Percentiles rank a stretch among this genome's conserved stretches.
phyloP scores from a whole-genome alignment of 53 echinoderm and acorn worm genomes.

The Antedon mediterranea region DNA sequence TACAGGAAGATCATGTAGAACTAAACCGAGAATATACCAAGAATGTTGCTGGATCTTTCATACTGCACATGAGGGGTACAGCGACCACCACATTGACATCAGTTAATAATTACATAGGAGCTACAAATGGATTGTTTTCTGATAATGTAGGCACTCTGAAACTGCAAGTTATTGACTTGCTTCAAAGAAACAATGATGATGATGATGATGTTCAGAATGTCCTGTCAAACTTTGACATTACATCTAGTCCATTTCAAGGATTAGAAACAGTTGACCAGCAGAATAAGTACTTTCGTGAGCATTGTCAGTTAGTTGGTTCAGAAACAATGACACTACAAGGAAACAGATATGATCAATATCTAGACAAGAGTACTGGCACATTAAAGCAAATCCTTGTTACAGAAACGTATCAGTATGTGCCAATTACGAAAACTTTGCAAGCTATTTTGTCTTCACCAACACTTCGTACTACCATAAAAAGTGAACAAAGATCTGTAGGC shows the following conservation, averaged over 20 bases:
- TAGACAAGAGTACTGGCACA: slow-evolving; percentile 24
- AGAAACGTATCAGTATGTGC: slow-evolving; percentile 41
- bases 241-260: slow-evolving; percentile 36
- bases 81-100: no score
- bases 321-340: slow-evolving; percentile 20
- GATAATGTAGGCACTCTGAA: no score
- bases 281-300: slow-evolving; percentile 16
- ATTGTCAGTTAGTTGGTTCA: slow-evolving; percentile 24
- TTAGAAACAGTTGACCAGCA: slow-evolving; percentile 35
- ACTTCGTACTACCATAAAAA: slow-evolving; percentile 5
- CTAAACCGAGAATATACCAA: not conserved
- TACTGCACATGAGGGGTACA: slow-evolving; percentile 12
- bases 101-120: no score
- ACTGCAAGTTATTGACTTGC: not conserved
- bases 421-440: slow-evolving; percentile 32
- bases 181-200: slow-evolving; percentile 17
- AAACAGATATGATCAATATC: slow-evolving; percentile 22
- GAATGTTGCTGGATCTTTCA: slow-evolving; percentile 4
- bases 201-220: slow-evolving; percentile 33
- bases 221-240: slow-evolving; percentile 6
- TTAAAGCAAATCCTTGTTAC: slow-evolving; percentile 25
- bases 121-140: no score
- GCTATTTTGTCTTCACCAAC: not conserved
- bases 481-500: not conserved
- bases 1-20: slow-evolving; percentile 1